These are phyloP conservation scores for Agonopterix arenella DNA, from an alignment of 2,888 invertebrate species.

Conservation along the genomic window DNA sequence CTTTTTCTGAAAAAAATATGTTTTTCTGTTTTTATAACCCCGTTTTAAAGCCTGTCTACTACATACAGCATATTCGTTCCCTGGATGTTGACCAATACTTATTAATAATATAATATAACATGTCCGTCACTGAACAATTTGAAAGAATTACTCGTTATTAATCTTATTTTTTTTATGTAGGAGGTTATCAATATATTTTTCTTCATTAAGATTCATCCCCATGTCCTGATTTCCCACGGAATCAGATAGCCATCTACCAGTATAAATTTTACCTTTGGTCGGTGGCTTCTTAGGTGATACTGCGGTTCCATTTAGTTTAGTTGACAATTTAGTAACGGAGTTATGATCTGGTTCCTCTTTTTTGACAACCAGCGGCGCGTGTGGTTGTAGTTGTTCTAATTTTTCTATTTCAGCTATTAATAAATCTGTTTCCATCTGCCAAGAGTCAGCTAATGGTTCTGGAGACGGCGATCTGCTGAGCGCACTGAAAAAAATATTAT, in stretches of 20 bases:
- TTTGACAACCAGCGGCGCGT: conserved; percentile 1
- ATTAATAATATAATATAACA: too few relatives aligned
- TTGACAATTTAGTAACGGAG: conserved; percentile 36
- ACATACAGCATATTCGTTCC: too few relatives aligned
- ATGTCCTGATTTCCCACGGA: too few relatives aligned
- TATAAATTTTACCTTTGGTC: conserved; percentile 38
- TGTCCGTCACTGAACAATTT: too few relatives aligned
- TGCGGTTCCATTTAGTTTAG: conserved; percentile 51
- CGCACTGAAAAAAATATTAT: conserved; percentile 25
- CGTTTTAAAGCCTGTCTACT: too few relatives aligned
- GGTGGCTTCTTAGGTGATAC: conserved; percentile 39
- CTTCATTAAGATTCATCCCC: too few relatives aligned
- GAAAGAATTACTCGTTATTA: too few relatives aligned
- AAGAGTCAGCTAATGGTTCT: conserved; percentile 51
- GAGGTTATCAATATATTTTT: too few relatives aligned
- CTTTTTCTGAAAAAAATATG: conserved; percentile 26
- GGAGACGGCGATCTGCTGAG: conserved; percentile 53
- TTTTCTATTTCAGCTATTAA: conserved; percentile 32
- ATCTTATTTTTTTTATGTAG: too few relatives aligned
- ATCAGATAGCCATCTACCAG: too few relatives aligned
- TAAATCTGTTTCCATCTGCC: conserved; percentile 62
- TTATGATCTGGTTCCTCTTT: conserved; percentile 18
- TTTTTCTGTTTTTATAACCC: not conserved
- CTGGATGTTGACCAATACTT: too few relatives aligned
- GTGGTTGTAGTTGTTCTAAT: conserved; percentile 25